Evolutionary conservation across 1,140 invertebrate species (phyloP).

Genomic region (Eurosta solidaginis): DNA sequence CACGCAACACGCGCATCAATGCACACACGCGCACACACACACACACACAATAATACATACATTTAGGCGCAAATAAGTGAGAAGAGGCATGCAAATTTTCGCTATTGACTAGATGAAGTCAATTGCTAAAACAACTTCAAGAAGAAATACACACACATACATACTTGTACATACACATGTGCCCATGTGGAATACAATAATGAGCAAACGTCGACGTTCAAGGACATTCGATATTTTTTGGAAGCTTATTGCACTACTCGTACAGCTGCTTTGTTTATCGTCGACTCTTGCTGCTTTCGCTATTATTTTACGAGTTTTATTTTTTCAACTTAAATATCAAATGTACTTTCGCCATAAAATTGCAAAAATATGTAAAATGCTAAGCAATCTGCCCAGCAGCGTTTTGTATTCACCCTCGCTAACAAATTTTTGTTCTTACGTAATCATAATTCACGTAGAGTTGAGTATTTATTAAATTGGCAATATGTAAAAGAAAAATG

Average conservation of each 20-base stretch:
- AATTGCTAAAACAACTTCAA: not conserved
- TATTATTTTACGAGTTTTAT: not conserved
- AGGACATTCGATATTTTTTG: slow-evolving; percentile 24
- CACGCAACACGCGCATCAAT: slow-evolving; percentile 21
- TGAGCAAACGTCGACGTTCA: not conserved
- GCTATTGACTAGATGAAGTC: slow-evolving; percentile 44
- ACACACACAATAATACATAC: not conserved
- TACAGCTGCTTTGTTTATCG: not conserved
- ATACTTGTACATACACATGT: no score
- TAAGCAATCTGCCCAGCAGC: not conserved
- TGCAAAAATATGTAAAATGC: not conserved
- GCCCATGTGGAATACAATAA: not conserved
- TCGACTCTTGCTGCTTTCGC: not conserved
- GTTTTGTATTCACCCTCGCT: not conserved
- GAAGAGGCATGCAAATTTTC: slow-evolving; percentile 50
- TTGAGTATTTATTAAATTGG: not conserved
- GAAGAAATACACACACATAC: no score
- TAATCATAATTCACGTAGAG: not conserved
- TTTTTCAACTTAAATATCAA: not conserved
- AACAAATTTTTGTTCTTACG: not conserved
- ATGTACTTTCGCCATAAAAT: not conserved
- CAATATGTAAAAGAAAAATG: not conserved
- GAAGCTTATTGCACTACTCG: not conserved
- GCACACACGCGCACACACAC: not conserved
- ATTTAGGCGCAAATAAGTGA: not conserved